Base-by-base conservation (phyloP, 2,797 vertebrate genomes). In the Ciconia nigra region DNA sequence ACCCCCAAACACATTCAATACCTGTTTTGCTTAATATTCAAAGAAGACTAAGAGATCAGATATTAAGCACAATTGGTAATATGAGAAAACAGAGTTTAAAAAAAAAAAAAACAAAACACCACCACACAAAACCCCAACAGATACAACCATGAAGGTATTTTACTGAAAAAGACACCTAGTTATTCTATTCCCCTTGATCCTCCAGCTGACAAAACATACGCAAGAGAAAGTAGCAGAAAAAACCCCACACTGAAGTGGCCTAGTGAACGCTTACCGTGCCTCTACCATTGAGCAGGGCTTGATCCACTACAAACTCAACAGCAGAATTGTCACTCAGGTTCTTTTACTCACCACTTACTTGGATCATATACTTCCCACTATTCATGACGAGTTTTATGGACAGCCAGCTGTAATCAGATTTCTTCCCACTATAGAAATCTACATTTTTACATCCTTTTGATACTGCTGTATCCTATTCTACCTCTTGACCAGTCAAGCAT, bases 161-260 rank as follows among this genome's bases (percentile, higher is more conserved):
- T 55, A 33, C 37, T 52, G n/a, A 55, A 67, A 77, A 69, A 69
- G 3, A 15, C 35, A 37, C 2, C 28, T 15, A 29, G 13, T 33
- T 69, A 33, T 44, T 83, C 25, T 49, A 5, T 9, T 54, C 17
- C 26, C 3, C 55, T 77, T 31, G 39, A 85, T 91, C 35, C 12
- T 2, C 1, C 12, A 67, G 39, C 0, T 87, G 28, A 33, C 47
- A 94, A 88, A 67, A 21, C 4, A 28, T 4, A 13, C 17, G 35
- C 7, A n/a, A n/a, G 25, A 57, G 42, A 79, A 73, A 52, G 18
- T 1, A 70, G 39, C 10, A 69, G 31, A 54, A 58, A 26, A 39
- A 42, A 26, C 1, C 0, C 14, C 18, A 14, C 8, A 5, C 1
- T 22, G 35, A 21, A 66, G 52, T 3, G 8, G 15, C 24, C 46